phyloP scores from a whole-genome alignment of 2,113 vertebrate species.

The Polyodon spathula region DNA sequence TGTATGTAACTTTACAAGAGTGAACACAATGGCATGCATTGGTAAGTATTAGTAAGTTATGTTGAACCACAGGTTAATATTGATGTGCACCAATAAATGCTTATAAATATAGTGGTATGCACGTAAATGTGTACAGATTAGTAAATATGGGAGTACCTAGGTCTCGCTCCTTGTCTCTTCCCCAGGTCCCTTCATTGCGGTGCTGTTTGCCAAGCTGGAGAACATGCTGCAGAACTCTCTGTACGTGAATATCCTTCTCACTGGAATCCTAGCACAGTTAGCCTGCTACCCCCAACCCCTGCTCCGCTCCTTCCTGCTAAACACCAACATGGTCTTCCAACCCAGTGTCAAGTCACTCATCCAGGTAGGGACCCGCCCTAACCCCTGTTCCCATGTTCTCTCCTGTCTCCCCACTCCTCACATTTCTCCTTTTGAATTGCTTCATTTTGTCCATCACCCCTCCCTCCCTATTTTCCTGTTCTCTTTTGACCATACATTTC shows the following conservation, averaged over 20 bases:
- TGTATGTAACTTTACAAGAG: no score
- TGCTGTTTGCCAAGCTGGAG: slow-evolving; percentile 88
- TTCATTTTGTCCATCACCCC: no score
- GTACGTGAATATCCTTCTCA: slow-evolving; percentile 93
- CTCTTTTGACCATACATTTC: no score
- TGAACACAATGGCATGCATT: no score
- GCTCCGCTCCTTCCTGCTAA: slow-evolving; percentile 93
- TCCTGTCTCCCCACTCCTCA: background rate
- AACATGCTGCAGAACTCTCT: slow-evolving; percentile 95
- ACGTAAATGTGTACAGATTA: background rate
- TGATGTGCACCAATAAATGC: slow-evolving; percentile 8
- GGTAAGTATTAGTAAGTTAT: no score
- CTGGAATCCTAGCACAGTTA: slow-evolving; percentile 85
- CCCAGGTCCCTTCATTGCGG: slow-evolving; percentile 81
- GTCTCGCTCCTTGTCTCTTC: background rate
- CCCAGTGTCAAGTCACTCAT: slow-evolving; percentile 93
- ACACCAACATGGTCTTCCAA: slow-evolving; percentile 99
- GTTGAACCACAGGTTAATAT: slow-evolving; percentile 14
- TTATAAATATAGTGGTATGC: background rate
- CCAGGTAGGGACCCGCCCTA: slow-evolving; percentile 59
- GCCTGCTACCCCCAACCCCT: slow-evolving; percentile 91
- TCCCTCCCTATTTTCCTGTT: no score
- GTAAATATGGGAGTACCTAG: background rate
- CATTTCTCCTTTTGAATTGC: background rate
- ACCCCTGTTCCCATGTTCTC: background rate